Conservation (phyloP, 2,113 vertebrate species). For the Empidonax alnorum region DNA sequence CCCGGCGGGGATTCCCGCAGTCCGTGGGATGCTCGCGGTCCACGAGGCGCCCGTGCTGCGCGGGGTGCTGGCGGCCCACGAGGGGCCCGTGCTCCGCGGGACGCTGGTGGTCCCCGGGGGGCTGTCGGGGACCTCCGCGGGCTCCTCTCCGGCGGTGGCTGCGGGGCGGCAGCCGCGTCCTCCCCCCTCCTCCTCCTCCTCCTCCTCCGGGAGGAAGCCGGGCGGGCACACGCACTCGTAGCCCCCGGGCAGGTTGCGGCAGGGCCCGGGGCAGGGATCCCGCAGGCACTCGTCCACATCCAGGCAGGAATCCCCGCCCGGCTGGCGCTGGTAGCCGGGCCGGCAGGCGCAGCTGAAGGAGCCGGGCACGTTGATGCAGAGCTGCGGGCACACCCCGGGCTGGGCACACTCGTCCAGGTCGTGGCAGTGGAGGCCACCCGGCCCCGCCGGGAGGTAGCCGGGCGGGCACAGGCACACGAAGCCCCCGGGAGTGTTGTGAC, state of each 20-base stretch:
- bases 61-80: background rate
- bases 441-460: constrained; percentile 49
- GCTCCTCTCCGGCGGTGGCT: background rate
- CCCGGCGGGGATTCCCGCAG: background rate
- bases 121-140: rapidly evolving
- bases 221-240: constrained; percentile 69
- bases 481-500: constrained; percentile 36
- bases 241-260: constrained; percentile 66
- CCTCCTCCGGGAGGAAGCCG: background rate
- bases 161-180: constrained; percentile 19
- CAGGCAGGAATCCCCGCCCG: background rate
- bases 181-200: background rate
- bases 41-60: background rate
- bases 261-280: constrained; percentile 61
- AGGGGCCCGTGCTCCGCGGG: background rate
- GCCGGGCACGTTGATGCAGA: constrained; percentile 72
- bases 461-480: constrained; percentile 46
- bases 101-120: background rate
- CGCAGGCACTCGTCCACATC: constrained; percentile 71
- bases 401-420: constrained; percentile 69
- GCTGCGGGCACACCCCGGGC: constrained; percentile 54
- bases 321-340: constrained; percentile 64
- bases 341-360: constrained; percentile 73
- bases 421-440: background rate
- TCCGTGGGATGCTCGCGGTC: background rate